Evolutionary conservation across 2,797 vertebrate genomes (phyloP).

Genomic region (Loriculus beryllinus): DNA sequence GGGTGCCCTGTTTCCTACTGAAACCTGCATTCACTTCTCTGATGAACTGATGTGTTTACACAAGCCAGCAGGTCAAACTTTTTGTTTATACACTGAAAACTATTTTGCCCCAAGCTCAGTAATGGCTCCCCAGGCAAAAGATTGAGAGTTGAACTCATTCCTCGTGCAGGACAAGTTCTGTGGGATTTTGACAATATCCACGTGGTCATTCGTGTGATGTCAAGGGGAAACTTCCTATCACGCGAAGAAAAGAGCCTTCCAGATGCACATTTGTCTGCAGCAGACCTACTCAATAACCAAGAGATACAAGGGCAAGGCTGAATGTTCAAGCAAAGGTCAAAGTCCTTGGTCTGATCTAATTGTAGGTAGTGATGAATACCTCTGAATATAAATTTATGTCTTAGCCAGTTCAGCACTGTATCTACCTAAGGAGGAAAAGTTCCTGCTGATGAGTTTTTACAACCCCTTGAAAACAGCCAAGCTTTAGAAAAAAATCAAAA

Average conservation of each 20-base stretch:
- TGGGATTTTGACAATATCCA: constrained; percentile 36
- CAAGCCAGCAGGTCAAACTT: constrained; percentile 44
- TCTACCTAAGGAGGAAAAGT: background rate
- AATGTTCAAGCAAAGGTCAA: background rate
- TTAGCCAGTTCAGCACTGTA: background rate
- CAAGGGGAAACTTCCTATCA: background rate
- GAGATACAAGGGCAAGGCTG: background rate
- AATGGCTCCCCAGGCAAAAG: constrained; percentile 22
- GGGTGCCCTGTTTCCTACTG: background rate
- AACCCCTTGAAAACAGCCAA: background rate
- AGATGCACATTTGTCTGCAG: background rate
- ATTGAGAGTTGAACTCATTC: constrained; percentile 15
- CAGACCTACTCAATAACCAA: background rate
- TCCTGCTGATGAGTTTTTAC: background rate
- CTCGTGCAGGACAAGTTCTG: constrained; percentile 20
- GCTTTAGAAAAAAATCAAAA: background rate
- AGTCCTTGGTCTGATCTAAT: background rate
- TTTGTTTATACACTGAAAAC: constrained; percentile 55
- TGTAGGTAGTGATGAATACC: background rate
- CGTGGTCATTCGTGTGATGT: background rate
- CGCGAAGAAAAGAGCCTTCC: background rate
- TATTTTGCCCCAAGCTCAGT: constrained; percentile 40
- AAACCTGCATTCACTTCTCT: constrained; percentile 42
- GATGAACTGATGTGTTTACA: constrained; percentile 57
- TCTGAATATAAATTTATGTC: background rate